Percentiles rank a stretch among this genome's conserved stretches.
Conservation (phyloP, 1,140 invertebrate genomes). For the Drosophila ohnishii region DNA sequence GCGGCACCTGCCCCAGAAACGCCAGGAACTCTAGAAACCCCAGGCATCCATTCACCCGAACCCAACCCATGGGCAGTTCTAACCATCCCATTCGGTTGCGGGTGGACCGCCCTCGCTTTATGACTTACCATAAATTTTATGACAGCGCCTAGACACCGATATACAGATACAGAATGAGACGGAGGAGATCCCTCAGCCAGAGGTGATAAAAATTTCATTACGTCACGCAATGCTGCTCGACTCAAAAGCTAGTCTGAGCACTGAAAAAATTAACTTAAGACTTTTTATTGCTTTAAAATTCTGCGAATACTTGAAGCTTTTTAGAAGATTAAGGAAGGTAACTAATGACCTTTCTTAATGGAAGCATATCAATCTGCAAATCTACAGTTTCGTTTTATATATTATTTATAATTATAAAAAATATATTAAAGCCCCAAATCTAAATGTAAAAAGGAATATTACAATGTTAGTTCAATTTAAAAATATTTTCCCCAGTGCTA, state of each 20-base stretch:
- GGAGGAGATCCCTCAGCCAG: conserved; percentile 42
- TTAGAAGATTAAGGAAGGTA: neutral
- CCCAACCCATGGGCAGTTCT: conserved; percentile 18
- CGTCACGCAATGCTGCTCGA: conserved; percentile 63
- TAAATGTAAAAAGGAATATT: too few species aligned
- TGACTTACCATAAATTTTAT: conserved; percentile 77
- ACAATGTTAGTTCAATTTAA: neutral
- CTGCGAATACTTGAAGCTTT: neutral
- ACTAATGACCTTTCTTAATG: too few species aligned
- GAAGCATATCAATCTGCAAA: too few species aligned
- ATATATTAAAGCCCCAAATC: too few species aligned
- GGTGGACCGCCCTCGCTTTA: conserved; percentile 56
- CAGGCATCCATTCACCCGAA: conserved; percentile 5
- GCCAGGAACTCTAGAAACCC: conserved; percentile 9
- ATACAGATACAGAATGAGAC: conserved; percentile 33
- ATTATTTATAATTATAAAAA: too few species aligned
- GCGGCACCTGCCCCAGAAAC: conserved; percentile 43
- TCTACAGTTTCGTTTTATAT: too few species aligned
- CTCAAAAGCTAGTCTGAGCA: conserved; percentile 11
- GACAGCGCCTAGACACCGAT: conserved; percentile 71
- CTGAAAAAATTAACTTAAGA: conserved; percentile 3
- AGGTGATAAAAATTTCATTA: conserved; percentile 81
- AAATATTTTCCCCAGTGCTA: conserved; percentile 5
- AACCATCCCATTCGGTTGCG: conserved; percentile 28
- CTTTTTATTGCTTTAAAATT: neutral